These are phyloP conservation scores for Tupaia chinensis DNA, from an alignment of 2,113 vertebrate species.

Conservation along the genomic window DNA sequence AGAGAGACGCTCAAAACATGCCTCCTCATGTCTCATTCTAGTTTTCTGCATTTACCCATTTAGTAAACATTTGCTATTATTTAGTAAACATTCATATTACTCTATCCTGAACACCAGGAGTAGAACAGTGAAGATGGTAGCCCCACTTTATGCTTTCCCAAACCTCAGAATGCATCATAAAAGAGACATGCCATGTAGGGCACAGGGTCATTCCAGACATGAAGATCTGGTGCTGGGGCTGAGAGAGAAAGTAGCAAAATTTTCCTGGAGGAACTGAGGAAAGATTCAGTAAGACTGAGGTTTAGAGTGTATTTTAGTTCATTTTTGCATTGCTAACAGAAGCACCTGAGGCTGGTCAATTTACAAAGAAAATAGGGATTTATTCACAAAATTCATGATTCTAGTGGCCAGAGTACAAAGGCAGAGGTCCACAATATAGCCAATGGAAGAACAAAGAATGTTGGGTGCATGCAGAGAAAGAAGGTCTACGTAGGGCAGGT, in stretches of 20 bases:
- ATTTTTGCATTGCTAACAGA: too few relatives aligned
- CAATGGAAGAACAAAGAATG: too few relatives aligned
- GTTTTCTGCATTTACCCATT: not conserved
- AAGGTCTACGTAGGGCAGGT: too few relatives aligned
- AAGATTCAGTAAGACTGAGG: not conserved
- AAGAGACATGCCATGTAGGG: not conserved
- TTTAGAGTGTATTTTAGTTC: not conserved
- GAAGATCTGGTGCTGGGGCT: not conserved
- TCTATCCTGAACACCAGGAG: fast-evolving
- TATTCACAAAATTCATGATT: too few relatives aligned
- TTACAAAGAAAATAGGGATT: too few relatives aligned
- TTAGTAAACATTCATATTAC: not conserved
- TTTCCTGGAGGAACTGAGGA: not conserved
- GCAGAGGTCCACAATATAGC: too few relatives aligned
- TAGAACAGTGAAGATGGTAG: not conserved
- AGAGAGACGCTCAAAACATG: not conserved
- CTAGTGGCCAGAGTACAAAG: too few relatives aligned
- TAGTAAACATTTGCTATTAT: not conserved
- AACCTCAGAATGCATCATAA: not conserved
- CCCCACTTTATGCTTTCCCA: not conserved
- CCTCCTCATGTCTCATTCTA: not conserved
- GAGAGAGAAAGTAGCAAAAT: not conserved
- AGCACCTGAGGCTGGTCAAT: too few relatives aligned
- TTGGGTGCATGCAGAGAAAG: too few relatives aligned
- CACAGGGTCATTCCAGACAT: not conserved